phyloP scores from a whole-genome alignment of 1,140 invertebrate genomes.

The Spodoptera litura region DNA sequence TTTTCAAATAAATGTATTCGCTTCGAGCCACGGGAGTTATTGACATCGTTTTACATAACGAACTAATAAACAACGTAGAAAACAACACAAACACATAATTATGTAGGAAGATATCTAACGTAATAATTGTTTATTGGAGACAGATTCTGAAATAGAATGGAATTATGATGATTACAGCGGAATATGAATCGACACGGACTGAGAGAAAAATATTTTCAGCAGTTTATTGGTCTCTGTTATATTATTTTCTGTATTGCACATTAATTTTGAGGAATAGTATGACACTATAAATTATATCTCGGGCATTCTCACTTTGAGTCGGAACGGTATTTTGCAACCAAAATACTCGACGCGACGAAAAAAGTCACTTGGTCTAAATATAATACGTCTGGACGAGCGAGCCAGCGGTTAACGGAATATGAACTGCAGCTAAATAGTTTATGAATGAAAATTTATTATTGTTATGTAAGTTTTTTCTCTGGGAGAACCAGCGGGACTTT shows the following conservation, averaged over 20 bases:
- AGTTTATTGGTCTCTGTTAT: conserved; percentile 21
- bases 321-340: conserved; percentile 64
- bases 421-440: conserved; percentile 46
- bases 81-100: neutral
- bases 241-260: conserved; percentile 40
- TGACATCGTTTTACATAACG: conserved; percentile 18
- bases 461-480: conserved; percentile 37
- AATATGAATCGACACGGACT: conserved; percentile 4
- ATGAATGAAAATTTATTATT: conserved; percentile 45
- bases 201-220: conserved; percentile 22
- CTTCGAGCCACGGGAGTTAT: conserved; percentile 3
- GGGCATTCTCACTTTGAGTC: conserved; percentile 49
- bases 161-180: conserved; percentile 6
- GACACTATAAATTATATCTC: conserved; percentile 44
- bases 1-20: conserved; percentile 21
- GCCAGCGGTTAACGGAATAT: conserved; percentile 45
- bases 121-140: too few relatives aligned
- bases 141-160: neutral
- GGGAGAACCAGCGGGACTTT: neutral
- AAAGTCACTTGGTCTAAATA: conserved; percentile 60
- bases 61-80: conserved; percentile 9
- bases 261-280: conserved; percentile 37
- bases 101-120: too few relatives aligned
- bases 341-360: conserved; percentile 62
- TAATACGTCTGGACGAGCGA: conserved; percentile 58